A percentile compares a stretch with the other conserved stretches of the same genome.
Evolutionary conservation across 2,888 invertebrate genomes (phyloP).

Genomic region (Cyrtodaria siliqua): DNA sequence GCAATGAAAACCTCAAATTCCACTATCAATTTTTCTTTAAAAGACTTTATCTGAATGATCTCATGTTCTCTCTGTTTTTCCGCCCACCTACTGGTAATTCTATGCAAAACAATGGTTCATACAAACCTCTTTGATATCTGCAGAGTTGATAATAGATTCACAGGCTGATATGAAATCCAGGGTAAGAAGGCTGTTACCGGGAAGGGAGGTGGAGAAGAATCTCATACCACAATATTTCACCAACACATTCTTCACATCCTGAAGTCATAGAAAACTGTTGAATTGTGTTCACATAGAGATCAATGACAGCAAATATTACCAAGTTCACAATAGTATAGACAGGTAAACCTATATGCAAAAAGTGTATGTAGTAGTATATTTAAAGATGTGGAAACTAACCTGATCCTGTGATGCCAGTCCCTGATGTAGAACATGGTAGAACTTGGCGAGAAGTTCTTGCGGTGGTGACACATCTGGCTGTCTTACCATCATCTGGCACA

Average conservation of each 20-base stretch:
- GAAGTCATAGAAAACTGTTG: conserved; percentile 77
- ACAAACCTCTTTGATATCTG: conserved; percentile 89
- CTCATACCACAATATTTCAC: conserved; percentile 93
- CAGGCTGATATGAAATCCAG: conserved; percentile 96
- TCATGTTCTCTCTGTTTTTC: too few relatives aligned
- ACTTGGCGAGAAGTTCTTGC: conserved; percentile 92
- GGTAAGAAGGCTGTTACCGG: conserved; percentile 94
- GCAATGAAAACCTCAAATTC: too few relatives aligned
- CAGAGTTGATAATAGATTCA: conserved; percentile 93
- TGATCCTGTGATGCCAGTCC: conserved; percentile 89
- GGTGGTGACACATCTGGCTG: conserved; percentile 91
- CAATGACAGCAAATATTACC: not conserved
- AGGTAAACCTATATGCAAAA: too few relatives aligned
- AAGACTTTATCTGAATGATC: too few relatives aligned
- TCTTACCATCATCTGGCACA: conserved; percentile 93
- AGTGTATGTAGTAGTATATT: too few relatives aligned
- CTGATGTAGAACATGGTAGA: conserved; percentile 94
- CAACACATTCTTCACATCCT: conserved; percentile 92
- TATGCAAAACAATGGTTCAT: too few relatives aligned
- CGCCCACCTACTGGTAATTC: too few relatives aligned
- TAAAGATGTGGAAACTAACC: too few relatives aligned
- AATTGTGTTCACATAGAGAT: not conserved
- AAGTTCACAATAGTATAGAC: not conserved
- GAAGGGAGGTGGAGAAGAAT: conserved; percentile 94
- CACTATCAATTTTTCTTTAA: too few relatives aligned